Evolutionary conservation across 2,113 vertebrate species (phyloP).

Genomic region (Cochlearius cochlearius): DNA sequence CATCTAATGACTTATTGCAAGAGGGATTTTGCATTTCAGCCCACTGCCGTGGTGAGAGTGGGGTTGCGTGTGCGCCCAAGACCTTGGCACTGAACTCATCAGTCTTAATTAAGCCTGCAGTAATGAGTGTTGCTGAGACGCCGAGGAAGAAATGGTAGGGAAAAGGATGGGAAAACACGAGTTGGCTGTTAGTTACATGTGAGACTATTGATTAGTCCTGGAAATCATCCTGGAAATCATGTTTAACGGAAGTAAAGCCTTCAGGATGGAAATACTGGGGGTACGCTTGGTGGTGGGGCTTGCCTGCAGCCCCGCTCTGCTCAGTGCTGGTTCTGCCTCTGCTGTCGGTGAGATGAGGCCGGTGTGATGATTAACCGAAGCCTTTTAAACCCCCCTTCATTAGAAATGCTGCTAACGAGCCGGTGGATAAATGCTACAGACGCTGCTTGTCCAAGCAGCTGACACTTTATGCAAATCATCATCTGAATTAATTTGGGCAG

Average conservation of each 20-base stretch:
- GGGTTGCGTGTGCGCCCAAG: background rate
- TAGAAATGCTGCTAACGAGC: background rate
- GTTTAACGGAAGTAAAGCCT: background rate
- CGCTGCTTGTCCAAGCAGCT: background rate
- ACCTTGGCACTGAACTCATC: background rate
- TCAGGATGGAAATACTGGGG: background rate
- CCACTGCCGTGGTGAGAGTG: background rate
- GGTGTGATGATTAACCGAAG: background rate
- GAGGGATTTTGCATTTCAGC: background rate
- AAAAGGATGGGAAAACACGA: background rate
- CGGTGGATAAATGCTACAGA: background rate
- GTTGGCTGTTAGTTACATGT: background rate
- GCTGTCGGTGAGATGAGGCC: background rate
- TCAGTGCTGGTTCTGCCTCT: background rate
- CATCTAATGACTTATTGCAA: background rate
- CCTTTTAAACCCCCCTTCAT: background rate
- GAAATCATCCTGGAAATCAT: background rate
- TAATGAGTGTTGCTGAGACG: rapidly evolving
- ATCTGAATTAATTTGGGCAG: background rate
- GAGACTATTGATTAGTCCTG: background rate
- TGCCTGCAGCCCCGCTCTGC: rapidly evolving
- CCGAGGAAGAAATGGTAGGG: rapidly evolving
- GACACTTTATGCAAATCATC: background rate
- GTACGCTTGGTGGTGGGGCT: background rate
- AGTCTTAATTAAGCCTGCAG: background rate